Conservation (phyloP, 2,888 invertebrate species). For the Tenodera sinensis region DNA sequence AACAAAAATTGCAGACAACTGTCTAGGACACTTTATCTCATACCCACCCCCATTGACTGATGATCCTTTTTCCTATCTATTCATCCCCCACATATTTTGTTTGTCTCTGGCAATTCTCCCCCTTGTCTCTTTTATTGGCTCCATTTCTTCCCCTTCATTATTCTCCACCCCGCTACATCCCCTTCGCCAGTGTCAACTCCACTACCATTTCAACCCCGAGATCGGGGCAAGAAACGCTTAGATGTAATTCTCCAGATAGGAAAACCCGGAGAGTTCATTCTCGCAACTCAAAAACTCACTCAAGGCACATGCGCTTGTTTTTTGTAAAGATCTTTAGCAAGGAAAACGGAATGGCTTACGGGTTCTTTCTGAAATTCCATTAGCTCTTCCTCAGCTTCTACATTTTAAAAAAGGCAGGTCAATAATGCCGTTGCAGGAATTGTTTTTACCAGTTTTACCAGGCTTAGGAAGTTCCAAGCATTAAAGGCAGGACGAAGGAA, state of each 20-base stretch:
- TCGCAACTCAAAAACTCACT: neutral
- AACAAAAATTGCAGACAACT: neutral
- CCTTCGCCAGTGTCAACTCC: constrained; percentile 13
- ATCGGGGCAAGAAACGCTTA: neutral
- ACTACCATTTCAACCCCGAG: neutral
- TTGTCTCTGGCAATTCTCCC: constrained; percentile 11
- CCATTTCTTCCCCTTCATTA: constrained; percentile 19
- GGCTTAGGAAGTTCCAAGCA: too few relatives aligned
- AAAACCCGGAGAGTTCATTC: neutral
- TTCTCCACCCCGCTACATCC: neutral
- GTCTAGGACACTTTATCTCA: neutral
- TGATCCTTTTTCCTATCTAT: constrained; percentile 3
- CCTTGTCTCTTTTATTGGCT: constrained; percentile 18
- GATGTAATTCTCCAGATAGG: neutral
- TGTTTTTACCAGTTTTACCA: too few relatives aligned
- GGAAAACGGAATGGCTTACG: too few relatives aligned
- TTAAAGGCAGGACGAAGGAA: too few relatives aligned
- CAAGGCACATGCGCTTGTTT: neutral
- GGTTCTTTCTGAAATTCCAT: too few relatives aligned
- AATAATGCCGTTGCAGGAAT: too few relatives aligned
- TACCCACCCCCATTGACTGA: neutral
- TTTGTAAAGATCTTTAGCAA: neutral
- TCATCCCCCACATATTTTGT: neutral
- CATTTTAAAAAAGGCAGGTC: too few relatives aligned
- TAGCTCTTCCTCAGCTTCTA: too few relatives aligned